Evolutionary conservation across 2,797 vertebrate genomes (phyloP).

Genomic region (Atherinosoma microstoma): DNA sequence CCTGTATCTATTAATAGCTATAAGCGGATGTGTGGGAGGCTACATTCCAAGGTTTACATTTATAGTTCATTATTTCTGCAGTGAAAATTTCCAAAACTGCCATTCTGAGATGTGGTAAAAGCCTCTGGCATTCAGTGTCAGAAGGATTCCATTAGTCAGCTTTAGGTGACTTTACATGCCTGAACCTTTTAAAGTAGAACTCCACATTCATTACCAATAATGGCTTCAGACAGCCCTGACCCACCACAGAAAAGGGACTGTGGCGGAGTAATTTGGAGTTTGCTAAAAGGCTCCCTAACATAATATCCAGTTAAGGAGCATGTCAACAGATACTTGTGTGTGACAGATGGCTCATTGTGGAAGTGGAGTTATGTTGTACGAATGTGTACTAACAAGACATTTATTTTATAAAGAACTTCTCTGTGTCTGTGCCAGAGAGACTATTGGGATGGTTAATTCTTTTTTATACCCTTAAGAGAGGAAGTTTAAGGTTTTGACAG

Average conservation of each 20-base stretch:
- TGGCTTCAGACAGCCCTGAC: constrained; percentile 87
- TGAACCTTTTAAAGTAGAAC: constrained; percentile 89
- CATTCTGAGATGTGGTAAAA: constrained; percentile 81
- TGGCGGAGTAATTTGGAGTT: constrained; percentile 86
- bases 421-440: constrained; percentile 51
- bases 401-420: constrained; percentile 77
- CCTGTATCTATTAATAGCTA: constrained; percentile 73
- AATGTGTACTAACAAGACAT: constrained; percentile 81
- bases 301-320: constrained; percentile 90
- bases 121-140: constrained; percentile 78
- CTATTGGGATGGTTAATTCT: constrained; percentile 38
- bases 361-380: constrained; percentile 80
- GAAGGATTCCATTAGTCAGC: constrained; percentile 88
- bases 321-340: constrained; percentile 90
- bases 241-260: constrained; percentile 81
- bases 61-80: constrained; percentile 78
- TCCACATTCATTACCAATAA: constrained; percentile 89
- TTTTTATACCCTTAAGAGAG: constrained; percentile 26
- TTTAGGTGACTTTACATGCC: constrained; percentile 87
- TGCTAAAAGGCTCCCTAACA: constrained; percentile 87
- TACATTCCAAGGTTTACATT: constrained; percentile 78
- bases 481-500: constrained; percentile 27
- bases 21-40: constrained; percentile 67
- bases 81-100: constrained; percentile 78
- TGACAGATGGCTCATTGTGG: constrained; percentile 75